Percentiles rank a stretch among this genome's conserved stretches.
Conservation (phyloP, 2,888 invertebrate species). For the Drosophila conformis region DNA sequence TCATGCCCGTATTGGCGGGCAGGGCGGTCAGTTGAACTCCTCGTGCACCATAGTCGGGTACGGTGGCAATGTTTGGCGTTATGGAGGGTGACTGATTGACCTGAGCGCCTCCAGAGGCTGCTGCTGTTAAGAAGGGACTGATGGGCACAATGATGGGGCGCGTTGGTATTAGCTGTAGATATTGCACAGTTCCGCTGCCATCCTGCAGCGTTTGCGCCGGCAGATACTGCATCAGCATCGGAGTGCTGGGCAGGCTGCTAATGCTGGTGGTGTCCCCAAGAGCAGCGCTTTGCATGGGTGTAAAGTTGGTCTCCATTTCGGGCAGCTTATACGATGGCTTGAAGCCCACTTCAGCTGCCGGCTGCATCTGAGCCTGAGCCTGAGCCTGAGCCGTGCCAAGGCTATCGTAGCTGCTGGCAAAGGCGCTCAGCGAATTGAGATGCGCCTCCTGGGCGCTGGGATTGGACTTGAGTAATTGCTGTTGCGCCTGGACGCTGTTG, state of each 20-base stretch:
- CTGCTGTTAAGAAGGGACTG: constrained; percentile 73
- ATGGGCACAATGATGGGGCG: constrained; percentile 84
- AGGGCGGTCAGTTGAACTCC: constrained; percentile 60
- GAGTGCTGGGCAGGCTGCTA: constrained; percentile 67
- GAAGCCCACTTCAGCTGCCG: constrained; percentile 47
- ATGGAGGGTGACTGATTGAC: constrained; percentile 20
- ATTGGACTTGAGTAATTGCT: constrained; percentile 37
- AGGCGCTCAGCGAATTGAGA: constrained; percentile 81
- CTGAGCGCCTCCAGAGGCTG: constrained; percentile 12
- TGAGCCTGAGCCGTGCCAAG: constrained; percentile 40
- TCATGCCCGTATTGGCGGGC: constrained; percentile 46
- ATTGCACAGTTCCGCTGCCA: constrained; percentile 82
- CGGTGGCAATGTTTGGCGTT: constrained; percentile 23
- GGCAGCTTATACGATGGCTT: constrained; percentile 82
- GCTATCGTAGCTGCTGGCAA: constrained; percentile 79
- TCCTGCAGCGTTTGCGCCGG: constrained; percentile 77
- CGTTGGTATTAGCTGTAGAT: constrained; percentile 84
- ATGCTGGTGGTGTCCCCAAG: constrained; percentile 41
- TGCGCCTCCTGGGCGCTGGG: constrained; percentile 72
- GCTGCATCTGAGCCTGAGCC: constrained; percentile 30
- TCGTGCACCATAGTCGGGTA: constrained; percentile 60
- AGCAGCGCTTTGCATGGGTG: constrained; percentile 74
- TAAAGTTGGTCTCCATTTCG: constrained; percentile 82
- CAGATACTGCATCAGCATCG: constrained; percentile 84
- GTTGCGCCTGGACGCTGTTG: constrained; percentile 48